Percentiles rank a stretch among this genome's conserved stretches.
These are phyloP conservation scores for Lasioglossum albipes DNA, from an alignment of 1,140 invertebrate genomes.

Conservation along the genomic window DNA sequence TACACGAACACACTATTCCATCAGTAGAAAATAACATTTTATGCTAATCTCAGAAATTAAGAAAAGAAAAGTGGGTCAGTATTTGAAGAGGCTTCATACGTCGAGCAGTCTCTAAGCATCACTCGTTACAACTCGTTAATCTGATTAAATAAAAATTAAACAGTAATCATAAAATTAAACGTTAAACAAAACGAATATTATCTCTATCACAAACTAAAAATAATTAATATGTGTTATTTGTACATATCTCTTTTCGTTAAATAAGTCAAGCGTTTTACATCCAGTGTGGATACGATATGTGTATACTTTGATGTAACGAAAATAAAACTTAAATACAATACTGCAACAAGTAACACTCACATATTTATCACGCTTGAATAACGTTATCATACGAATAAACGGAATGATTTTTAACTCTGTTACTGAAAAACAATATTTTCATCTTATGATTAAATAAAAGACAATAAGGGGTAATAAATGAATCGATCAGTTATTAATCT, in stretches of 20 bases:
- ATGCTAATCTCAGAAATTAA: conserved; percentile 31
- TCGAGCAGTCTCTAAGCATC: conserved; percentile 52
- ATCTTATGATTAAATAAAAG: conserved; percentile 47
- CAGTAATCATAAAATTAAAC: conserved; percentile 47
- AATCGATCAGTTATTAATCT: conserved; percentile 5
- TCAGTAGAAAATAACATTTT: conserved; percentile 21
- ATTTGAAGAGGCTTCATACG: conserved; percentile 4
- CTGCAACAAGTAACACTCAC: conserved; percentile 60
- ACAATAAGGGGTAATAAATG: neutral
- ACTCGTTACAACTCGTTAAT: conserved; percentile 29
- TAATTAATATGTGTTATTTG: conserved; percentile 59
- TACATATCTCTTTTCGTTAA: conserved; percentile 41
- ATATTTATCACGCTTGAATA: conserved; percentile 48
- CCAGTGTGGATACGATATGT: neutral
- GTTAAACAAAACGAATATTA: conserved; percentile 53
- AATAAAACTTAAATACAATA: conserved; percentile 51
- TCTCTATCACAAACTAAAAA: conserved; percentile 47
- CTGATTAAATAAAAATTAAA: conserved; percentile 56
- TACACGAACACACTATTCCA: conserved; percentile 11
- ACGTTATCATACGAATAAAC: conserved; percentile 32
- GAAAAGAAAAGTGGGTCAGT: conserved; percentile 16
- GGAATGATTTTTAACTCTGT: conserved; percentile 31
- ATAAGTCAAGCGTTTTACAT: conserved; percentile 16
- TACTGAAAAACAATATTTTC: conserved; percentile 39
- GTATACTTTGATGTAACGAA: conserved; percentile 26